Evolutionary conservation across 35 echinoderm and acorn worm species (phyloP).

Genomic region (Anneissia japonica): DNA sequence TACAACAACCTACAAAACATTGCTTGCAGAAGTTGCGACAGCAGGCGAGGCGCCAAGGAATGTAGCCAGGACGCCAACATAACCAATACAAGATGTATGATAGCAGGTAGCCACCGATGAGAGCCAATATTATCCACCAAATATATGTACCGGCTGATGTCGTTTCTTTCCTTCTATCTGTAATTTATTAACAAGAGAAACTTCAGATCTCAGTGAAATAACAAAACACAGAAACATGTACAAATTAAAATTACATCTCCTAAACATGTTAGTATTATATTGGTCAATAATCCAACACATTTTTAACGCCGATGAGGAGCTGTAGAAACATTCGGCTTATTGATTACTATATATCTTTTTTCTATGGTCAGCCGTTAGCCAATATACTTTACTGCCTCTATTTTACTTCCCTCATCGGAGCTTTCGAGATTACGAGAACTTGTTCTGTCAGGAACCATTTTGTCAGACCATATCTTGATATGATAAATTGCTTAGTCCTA

Average conservation of each 20-base stretch:
- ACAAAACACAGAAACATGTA: background rate
- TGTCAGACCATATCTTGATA: no score
- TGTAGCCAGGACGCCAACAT: conserved; percentile 59
- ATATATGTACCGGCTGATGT: background rate
- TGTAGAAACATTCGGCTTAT: no score
- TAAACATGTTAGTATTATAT: no score
- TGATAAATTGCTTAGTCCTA: no score
- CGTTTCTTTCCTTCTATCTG: background rate
- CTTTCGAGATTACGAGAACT: no score
- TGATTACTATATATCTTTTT: no score
- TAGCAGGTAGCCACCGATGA: conserved; percentile 10
- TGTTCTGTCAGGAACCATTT: no score
- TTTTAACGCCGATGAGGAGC: no score
- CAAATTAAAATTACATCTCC: background rate
- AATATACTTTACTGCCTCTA: no score
- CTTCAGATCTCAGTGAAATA: background rate
- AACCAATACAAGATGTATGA: conserved; percentile 50
- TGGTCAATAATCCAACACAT: no score
- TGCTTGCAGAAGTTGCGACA: conserved; percentile 40
- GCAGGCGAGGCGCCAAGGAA: conserved; percentile 49
- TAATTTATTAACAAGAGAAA: background rate
- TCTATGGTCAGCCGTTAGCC: no score
- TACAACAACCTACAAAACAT: conserved; percentile 10
- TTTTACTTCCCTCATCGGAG: no score
- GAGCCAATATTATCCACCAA: conserved; percentile 26